Evolutionary conservation across 2,888 invertebrate species (phyloP), one percentile per base, ranked within the genome.

Genomic region (Stomorhina lunata): DNA sequence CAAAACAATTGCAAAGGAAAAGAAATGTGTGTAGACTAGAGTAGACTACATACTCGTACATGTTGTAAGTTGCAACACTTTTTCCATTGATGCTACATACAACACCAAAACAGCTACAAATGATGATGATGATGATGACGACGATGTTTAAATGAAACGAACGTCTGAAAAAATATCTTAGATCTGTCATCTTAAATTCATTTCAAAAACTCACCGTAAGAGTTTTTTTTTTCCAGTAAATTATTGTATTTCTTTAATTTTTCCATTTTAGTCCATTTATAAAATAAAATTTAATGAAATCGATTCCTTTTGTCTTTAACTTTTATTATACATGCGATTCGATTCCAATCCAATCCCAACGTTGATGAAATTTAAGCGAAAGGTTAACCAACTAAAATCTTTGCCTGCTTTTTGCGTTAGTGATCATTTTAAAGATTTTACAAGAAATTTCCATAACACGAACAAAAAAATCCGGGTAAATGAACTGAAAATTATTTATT

Each of bases 181-280:
- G 59, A 77, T 77, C 50, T 69, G 77, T 69, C 68, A 37, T 50
- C 61, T 77, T 68, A 68, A 53, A 59, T 77, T 34, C 40, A 61
- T 50, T 68, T 66, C 43, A 27, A 59, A 76, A 32, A 55, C 53
- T 69, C 43, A 43, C 27, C 43, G 59, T 22, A 59, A 45, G 57
- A 59, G 4, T 9, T 66, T 25, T 45, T 50, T 22, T 48, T 15
- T 22, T 50, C 20, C 2, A 9, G 12, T 43, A n/a, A n/a, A n/a
- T n/a, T n/a, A n/a, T n/a, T 32, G 6, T 20, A 15, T 40, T 29
- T n/a, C 45, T 34, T 29, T 50, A n/a, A n/a, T 27, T 53, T 29
- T 40, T 10, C 32, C 53, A 45, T 75, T 65, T 22, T 43, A 55
- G 37, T 43, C 15, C 12, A 73, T 73, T 73, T 73, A n/a, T n/a